A percentile compares a stretch with the other conserved stretches of the same genome.
These are phyloP conservation scores for Beris chalybata DNA, from an alignment of 2,888 invertebrate genomes.

Conservation along the genomic window DNA sequence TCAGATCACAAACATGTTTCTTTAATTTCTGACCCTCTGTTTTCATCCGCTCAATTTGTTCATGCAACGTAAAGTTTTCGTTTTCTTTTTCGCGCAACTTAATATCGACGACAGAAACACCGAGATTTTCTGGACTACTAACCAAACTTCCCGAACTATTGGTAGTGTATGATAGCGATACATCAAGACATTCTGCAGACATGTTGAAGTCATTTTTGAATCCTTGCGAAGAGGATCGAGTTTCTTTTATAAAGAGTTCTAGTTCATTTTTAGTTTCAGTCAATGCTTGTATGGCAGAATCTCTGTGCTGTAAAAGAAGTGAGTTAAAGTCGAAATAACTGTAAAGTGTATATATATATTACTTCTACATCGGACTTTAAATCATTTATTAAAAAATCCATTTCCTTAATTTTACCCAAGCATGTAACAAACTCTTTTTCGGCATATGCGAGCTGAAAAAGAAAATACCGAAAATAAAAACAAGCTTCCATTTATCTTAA, in stretches of 20 bases:
- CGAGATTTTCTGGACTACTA: conserved; percentile 52
- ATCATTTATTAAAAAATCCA: conserved; percentile 45
- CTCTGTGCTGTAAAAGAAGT: conserved; percentile 41
- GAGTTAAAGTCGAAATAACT: neutral
- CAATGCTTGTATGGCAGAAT: conserved; percentile 43
- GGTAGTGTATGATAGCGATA: conserved; percentile 43
- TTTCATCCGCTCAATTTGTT: conserved; percentile 42
- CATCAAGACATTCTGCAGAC: conserved; percentile 48
- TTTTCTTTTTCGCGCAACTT: conserved; percentile 52
- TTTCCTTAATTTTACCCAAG: conserved; percentile 44
- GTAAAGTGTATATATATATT: conserved; percentile 15
- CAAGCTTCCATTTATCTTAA: neutral
- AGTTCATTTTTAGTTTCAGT: conserved; percentile 47
- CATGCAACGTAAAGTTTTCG: conserved; percentile 47
- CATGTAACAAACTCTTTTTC: conserved; percentile 44
- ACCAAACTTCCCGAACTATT: conserved; percentile 41
- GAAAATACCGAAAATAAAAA: conserved; percentile 6
- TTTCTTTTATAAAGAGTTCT: conserved; percentile 48
- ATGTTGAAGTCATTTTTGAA: conserved; percentile 44
- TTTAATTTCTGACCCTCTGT: conserved; percentile 42
- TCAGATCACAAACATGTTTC: conserved; percentile 41
- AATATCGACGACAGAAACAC: conserved; percentile 51
- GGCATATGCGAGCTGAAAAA: conserved; percentile 43
- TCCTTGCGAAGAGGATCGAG: conserved; percentile 42
- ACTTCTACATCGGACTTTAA: conserved; percentile 42